These are phyloP conservation scores for Pterobdella sp. DNA, from an alignment of 2,888 invertebrate species.

Conservation along the genomic window DNA sequence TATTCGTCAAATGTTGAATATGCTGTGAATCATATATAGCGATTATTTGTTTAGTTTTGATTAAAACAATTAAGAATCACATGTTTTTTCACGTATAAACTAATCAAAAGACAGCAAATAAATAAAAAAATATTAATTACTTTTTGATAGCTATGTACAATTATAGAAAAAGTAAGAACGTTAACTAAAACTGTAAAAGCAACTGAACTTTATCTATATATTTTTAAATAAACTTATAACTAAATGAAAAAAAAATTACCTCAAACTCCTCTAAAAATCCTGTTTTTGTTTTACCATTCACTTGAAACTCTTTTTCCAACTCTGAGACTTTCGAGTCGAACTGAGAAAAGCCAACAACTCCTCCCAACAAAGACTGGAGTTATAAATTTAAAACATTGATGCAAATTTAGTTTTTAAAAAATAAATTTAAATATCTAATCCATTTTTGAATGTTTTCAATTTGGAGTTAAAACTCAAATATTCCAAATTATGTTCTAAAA, in stretches of 20 bases:
- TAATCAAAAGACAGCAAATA: too few relatives aligned
- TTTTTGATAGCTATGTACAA: too few relatives aligned
- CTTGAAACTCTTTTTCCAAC: constrained; percentile 63
- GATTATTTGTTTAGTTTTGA: not conserved
- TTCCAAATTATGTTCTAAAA: not conserved
- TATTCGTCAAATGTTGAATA: constrained; percentile 16
- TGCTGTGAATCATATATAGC: constrained; percentile 16
- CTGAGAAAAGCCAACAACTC: constrained; percentile 42
- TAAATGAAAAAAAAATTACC: too few relatives aligned
- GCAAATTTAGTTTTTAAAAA: not conserved
- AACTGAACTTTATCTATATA: too few relatives aligned
- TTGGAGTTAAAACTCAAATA: too few relatives aligned
- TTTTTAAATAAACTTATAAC: too few relatives aligned
- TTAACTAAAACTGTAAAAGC: too few relatives aligned
- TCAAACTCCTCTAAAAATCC: constrained; percentile 98
- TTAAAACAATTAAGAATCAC: not conserved
- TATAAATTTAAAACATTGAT: not conserved
- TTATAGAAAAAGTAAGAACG: too few relatives aligned
- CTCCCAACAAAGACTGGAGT: constrained; percentile 4
- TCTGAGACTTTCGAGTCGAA: constrained; percentile 64
- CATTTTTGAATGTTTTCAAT: not conserved
- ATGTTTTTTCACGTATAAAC: too few relatives aligned
- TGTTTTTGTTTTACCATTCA: constrained; percentile 65
- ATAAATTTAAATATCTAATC: not conserved
- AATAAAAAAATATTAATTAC: too few relatives aligned